Evolutionary conservation across 37 sponge, comb jelly and placozoan genomes (phyloP).

Genomic region (Ianthella basta): DNA sequence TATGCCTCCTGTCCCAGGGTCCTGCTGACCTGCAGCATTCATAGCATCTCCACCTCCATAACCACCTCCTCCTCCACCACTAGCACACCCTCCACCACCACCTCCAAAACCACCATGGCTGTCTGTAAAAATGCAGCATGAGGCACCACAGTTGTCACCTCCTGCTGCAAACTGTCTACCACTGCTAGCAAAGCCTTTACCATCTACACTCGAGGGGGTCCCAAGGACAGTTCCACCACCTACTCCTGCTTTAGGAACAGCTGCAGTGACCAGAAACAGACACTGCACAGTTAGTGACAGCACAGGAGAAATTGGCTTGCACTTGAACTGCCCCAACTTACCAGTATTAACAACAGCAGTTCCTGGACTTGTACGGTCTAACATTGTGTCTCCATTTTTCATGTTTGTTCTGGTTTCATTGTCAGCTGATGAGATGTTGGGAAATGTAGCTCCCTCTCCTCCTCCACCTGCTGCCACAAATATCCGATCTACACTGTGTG

Average conservation of each 20-base stretch:
- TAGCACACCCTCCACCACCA: slow-evolving; percentile 51
- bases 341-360: no score
- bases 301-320: neutral
- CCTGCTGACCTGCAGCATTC: neutral
- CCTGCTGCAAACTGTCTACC: neutral
- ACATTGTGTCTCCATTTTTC: neutral
- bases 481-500: neutral
- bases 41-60: slow-evolving; percentile 3
- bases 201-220: neutral
- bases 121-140: neutral
- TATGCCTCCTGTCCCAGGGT: slow-evolving; percentile 10
- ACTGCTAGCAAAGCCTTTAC: neutral
- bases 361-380: no score
- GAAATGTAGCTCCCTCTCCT: neutral
- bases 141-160: neutral
- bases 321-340: no score
- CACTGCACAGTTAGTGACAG: neutral
- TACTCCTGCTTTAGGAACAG: neutral
- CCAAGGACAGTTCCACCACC: neutral
- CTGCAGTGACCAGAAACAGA: neutral
- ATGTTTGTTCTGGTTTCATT: neutral
- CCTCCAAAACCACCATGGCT: slow-evolving; percentile 49
- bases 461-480: neutral
- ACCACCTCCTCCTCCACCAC: slow-evolving; percentile 55
- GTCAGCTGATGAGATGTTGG: neutral